Base-by-base conservation (phyloP, 2,888 invertebrate genomes). In the Platypus cylindrus region DNA sequence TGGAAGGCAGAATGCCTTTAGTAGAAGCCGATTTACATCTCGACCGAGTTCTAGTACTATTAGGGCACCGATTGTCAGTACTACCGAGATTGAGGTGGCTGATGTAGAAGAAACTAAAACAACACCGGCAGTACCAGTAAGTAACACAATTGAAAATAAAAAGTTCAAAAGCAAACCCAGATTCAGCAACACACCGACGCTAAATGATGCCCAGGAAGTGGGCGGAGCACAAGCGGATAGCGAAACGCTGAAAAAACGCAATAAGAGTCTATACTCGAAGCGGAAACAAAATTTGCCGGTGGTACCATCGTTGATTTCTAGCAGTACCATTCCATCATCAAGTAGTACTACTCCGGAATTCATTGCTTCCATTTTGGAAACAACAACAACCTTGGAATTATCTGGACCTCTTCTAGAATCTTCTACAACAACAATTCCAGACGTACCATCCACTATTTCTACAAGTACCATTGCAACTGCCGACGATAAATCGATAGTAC, bases 251-350 rank as follows among this genome's bases (percentile, higher is more conserved):
- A 68, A 65, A 53, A 64, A 63, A 22, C 60, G 67, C 43, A 70
- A 70, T 43, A 70, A 66, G 46, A 66, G 67, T 49, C 56, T 70
- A 30, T 70, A 68, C 40, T 65, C 67, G 34, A 51, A 53, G 24
- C 46, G 56, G 17, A 55, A 57, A 41, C 53, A 53, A 51, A 59
- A 59, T 35, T 49, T 50, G 3, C 58, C 59, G 18, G 36, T 40
- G 29, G 31, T 27, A n/a, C 34, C 23, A 5, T 11, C 40, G 2
- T 25, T 44, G n/a, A 30, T 34, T 8, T 20, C 31, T 9, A 30
- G 40, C 17, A 27, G 25, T 17, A 25, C 32, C 28, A 17, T 13
- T 24, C 37, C 39, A 30, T 5, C 33, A 11, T 24, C 34, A n/a
- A 31, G 36, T 18, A 36, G 36, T 29, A 26, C 33, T 8, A 38